Base-by-base conservation (phyloP, 1,140 invertebrate genomes). In the Drosophila erecta region DNA sequence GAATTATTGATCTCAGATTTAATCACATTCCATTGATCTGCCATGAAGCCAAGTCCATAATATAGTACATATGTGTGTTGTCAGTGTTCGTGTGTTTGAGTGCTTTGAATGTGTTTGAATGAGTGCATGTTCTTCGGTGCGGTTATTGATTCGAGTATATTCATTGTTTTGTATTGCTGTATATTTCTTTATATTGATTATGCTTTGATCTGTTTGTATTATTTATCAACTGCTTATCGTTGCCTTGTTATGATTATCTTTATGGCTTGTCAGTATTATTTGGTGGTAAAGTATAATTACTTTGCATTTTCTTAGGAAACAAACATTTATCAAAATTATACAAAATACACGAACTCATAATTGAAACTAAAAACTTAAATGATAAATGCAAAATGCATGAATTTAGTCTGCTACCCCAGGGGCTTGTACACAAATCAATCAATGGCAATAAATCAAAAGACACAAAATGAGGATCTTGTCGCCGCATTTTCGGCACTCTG, bases 351-450 rank as follows among this genome's bases (percentile, higher is more conserved):
- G 66, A 87, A 79, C 62, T 76, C 37, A 77, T 60, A 70, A 56
- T 72, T 46, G 43, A 43, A 71, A 69, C 41, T 47, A 69, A 76
- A 60, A 64, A 81, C 43, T 59, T 20, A 73, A 56, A 76, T 77
- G 17, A 69, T 74, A 64, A 65, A 70, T 80, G 67, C 78, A 81
- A 72, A 73, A 89, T 85, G 76, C 76, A 83, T 76, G 62, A 77
- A 85, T 91, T 91, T 90, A 91, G 90, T 91, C 90, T 91, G 90
- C 90, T 91, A 91, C 90, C 90, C 90, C 90, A 91, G 69, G 79
- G 81, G 78, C 67, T 66, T 71, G 67, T 57, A 70, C 66, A 70
- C 27, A 71, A 71, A 70, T 70, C 35, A 69, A 69, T 69, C 33
- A 57, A 79, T 74, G 49, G 44, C 41, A 72, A 60, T 17, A 81